Conservation (phyloP, 2,888 invertebrate species). For the Erebia aethiops region DNA sequence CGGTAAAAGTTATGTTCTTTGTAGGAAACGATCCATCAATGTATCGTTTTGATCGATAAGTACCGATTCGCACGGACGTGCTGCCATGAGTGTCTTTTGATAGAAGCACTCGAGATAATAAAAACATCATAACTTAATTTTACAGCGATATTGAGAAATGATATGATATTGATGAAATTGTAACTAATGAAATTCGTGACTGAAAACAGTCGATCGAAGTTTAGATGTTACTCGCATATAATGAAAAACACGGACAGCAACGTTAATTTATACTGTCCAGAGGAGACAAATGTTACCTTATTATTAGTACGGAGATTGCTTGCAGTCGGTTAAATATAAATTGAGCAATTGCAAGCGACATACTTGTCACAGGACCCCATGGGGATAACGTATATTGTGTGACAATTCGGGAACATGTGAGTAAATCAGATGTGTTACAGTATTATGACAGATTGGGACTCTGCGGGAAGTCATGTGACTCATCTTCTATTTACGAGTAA, state of each 20-base stretch:
- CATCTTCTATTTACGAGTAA: not conserved
- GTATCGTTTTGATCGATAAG: constrained; percentile 54
- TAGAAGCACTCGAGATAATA: constrained; percentile 24
- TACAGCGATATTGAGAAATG: constrained; percentile 1
- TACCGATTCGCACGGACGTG: not conserved
- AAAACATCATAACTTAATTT: constrained; percentile 14
- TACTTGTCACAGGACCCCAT: not conserved
- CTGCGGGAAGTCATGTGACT: not conserved
- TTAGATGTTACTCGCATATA: too few species aligned
- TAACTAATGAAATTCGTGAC: too few species aligned
- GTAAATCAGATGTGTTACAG: not conserved
- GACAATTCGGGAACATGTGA: constrained; percentile 1
- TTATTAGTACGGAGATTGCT: not conserved
- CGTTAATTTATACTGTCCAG: too few species aligned
- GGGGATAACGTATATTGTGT: not conserved
- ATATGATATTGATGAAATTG: too few species aligned
- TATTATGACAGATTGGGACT: not conserved
- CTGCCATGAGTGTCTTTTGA: constrained; percentile 7
- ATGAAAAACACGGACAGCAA: too few species aligned
- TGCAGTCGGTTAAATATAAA: not conserved
- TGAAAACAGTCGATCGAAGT: too few species aligned
- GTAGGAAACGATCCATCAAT: constrained; percentile 51
- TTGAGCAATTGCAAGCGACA: not conserved
- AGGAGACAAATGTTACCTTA: not conserved
- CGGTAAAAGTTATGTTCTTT: constrained; percentile 18